Conservation (phyloP, 2,797 vertebrate genomes). For the Sebastes elongatus region DNA sequence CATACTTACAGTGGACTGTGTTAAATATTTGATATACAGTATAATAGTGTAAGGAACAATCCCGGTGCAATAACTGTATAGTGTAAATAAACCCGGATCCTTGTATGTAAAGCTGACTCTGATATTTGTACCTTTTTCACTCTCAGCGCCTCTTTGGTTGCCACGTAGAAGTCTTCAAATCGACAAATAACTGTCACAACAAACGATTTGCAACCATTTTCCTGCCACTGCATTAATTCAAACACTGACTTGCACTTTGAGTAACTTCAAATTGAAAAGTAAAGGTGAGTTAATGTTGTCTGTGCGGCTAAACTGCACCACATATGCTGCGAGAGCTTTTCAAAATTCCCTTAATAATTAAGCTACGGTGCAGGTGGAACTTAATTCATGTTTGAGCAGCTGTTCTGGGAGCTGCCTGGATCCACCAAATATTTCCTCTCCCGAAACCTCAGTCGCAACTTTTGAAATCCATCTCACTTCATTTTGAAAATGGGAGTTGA, state of each 20-base stretch:
- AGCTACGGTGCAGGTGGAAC: constrained; percentile 26
- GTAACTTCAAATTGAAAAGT: neutral
- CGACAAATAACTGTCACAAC: constrained; percentile 20
- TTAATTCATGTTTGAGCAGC: constrained; percentile 40
- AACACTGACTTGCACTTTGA: neutral
- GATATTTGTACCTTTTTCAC: neutral
- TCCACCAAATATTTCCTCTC: constrained; percentile 14
- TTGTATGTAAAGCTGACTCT: neutral
- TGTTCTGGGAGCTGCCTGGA: constrained; percentile 32
- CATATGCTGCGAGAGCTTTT: neutral
- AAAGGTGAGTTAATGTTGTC: neutral
- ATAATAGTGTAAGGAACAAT: neutral
- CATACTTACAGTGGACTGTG: neutral
- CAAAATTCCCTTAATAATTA: constrained; percentile 24
- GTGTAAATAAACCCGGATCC: neutral
- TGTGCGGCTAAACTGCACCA: neutral
- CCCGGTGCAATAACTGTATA: neutral
- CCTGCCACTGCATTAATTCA: neutral
- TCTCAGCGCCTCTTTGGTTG: neutral
- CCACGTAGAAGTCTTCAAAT: too few relatives aligned
- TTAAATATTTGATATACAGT: neutral
- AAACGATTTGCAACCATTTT: neutral
- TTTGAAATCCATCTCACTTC: neutral
- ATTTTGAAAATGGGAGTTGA: constrained; percentile 9
- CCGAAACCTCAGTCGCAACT: constrained; percentile 14